Evolutionary conservation across 2,888 invertebrate genomes (phyloP), one percentile per base, ranked within the genome.

Genomic region (Pterostichus niger): DNA sequence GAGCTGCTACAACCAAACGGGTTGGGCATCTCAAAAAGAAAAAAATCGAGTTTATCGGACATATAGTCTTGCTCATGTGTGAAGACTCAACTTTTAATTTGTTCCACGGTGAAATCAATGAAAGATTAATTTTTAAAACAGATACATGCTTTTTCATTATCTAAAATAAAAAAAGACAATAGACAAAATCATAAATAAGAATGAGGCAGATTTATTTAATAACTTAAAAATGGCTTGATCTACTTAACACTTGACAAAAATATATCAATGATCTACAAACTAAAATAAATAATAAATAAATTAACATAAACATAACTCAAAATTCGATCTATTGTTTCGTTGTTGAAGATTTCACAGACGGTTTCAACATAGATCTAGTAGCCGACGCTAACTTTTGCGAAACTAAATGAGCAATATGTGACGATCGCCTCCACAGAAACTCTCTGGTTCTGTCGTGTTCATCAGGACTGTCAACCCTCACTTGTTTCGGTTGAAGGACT

Each of bases 401-500:
- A 3, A 97, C 96, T 54, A 97, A 92, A 86, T 95, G 94, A 13
- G 96, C 96, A 86, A 97, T 96, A 88, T 95, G 94, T 0, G 96
- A 94, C 86, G 96, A 96, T 85, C 95, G 92, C 86, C 93, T 94
- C 96, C 96, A 96, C 64, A 96, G 93, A 86, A 96, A 93, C 88
- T 96, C 96, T 82, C 96, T 92, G 9, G 96, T 96, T 87, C 95
- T 93, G 89, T 96, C 96, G 88, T 96, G 96, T 88, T 96, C 95
- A 87, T 94, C 94, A 83, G 92, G 91, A 89, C 96, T 96, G 88
- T 96, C 96, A 17, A 97, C 95, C 86, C 96, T 93, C 90, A 96
- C 96, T 93, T 96, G 96, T 91, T 96, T 96, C 6, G 96, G 96
- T 88, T 97, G 96, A 84, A 96, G 92, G 78, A 97, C 96, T 88